Conservation (phyloP, 2,888 invertebrate genomes). For the Ophion obscuratus region DNA sequence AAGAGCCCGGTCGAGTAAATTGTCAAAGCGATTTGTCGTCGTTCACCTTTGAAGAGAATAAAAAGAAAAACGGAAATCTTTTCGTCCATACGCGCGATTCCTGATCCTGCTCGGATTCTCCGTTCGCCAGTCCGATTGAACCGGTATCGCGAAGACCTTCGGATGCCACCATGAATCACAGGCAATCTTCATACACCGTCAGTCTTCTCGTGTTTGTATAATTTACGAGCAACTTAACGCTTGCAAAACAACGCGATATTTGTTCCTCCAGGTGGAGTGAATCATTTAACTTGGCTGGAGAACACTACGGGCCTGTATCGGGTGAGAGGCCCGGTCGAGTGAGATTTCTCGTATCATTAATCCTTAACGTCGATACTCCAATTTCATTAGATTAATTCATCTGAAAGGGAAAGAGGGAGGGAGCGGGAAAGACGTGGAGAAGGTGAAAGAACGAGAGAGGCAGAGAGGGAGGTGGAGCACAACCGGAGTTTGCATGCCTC, state of each 20-base stretch:
- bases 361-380: slow-evolving; percentile 53
- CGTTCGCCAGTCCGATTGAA: neutral
- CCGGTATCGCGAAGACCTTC: slow-evolving; percentile 2
- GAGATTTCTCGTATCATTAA: slow-evolving; percentile 47
- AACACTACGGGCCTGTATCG: neutral
- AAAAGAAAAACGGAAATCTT: slow-evolving; percentile 16
- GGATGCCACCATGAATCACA: slow-evolving; percentile 41
- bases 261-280: slow-evolving; percentile 14
- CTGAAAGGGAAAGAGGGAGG: neutral
- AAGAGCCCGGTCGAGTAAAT: neutral
- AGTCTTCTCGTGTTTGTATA: slow-evolving; percentile 25
- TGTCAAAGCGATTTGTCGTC: slow-evolving; percentile 3
- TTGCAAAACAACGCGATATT: slow-evolving; percentile 7
- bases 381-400: slow-evolving; percentile 65
- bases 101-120: neutral
- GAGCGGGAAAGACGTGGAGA: too few species aligned
- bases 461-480: slow-evolving; percentile 40
- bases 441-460: too few species aligned
- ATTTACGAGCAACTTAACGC: slow-evolving; percentile 44
- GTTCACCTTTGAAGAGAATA: neutral
- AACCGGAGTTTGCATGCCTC: slow-evolving; percentile 43
- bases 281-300: slow-evolving; percentile 23
- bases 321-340: slow-evolving; percentile 17
- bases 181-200: slow-evolving; percentile 64
- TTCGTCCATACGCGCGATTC: neutral